Evolutionary conservation across 2,797 vertebrate species (phyloP).

Genomic region (Agapornis canus): DNA sequence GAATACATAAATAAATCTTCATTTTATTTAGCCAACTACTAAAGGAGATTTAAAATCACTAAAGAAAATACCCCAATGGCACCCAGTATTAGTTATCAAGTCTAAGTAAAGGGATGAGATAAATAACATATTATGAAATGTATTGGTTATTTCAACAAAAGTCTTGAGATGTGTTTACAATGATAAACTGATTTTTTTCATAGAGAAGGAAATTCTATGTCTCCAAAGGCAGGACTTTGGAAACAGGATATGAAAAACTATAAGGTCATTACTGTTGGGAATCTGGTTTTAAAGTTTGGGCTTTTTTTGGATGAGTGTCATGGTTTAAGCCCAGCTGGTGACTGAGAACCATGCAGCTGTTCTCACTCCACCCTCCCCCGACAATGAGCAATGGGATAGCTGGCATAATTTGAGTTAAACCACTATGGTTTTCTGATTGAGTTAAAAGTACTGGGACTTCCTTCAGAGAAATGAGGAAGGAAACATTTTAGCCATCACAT

Average conservation of each 20-base stretch:
- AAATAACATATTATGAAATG: neutral
- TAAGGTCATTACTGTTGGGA: neutral
- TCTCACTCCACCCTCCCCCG: no score
- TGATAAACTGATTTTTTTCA: neutral
- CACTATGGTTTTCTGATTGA: neutral
- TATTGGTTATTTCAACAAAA: neutral
- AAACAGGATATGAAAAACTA: neutral
- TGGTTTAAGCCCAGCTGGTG: no score
- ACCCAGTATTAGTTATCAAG: neutral
- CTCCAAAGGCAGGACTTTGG: neutral
- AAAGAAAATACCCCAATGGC: neutral
- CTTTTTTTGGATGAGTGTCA: neutral
- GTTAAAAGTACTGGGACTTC: neutral
- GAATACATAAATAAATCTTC: slow-evolving; percentile 27
- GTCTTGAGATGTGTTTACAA: neutral
- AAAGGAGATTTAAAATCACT: neutral
- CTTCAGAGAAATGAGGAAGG: neutral
- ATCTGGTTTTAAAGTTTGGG: neutral
- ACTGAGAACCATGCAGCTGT: no score
- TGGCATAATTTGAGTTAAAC: neutral
- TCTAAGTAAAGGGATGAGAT: neutral
- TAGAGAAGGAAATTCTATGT: neutral
- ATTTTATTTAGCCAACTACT: slow-evolving; percentile 4
- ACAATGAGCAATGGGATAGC: neutral
- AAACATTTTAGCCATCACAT: neutral